These are phyloP conservation scores for Galaxea fascicularis DNA, from an alignment of 92 coral and sea anemone species.

Conservation along the genomic window DNA sequence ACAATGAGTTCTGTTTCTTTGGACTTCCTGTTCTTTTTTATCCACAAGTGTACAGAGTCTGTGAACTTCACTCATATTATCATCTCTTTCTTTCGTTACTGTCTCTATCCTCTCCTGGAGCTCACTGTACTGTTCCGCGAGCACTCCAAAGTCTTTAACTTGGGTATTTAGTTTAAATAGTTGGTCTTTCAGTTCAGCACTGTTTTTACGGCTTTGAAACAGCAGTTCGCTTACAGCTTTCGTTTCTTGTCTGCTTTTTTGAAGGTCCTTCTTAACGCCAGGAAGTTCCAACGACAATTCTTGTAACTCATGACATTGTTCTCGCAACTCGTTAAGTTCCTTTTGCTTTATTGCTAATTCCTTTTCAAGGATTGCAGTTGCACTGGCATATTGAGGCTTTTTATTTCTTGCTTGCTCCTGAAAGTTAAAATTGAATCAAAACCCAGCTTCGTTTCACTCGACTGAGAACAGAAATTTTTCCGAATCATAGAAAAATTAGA, in stretches of 20 bases:
- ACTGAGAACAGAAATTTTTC: too few relatives aligned
- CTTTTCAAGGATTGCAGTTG: constrained; percentile 15
- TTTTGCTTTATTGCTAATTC: constrained; percentile 60
- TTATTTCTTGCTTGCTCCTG: constrained; percentile 33
- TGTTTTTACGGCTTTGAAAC: constrained; percentile 63
- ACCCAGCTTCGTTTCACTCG: background rate
- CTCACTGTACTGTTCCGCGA: constrained; percentile 35
- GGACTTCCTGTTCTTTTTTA: constrained; percentile 27
- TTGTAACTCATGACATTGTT: constrained; percentile 57
- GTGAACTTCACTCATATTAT: constrained; percentile 37
- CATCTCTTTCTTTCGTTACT: constrained; percentile 39
- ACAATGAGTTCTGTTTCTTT: constrained; percentile 47
- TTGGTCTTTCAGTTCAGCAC: constrained; percentile 53
- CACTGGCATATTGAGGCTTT: background rate
- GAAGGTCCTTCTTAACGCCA: constrained; percentile 58
- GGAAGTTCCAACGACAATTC: constrained; percentile 69
- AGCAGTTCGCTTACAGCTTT: constrained; percentile 54
- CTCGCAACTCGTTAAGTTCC: constrained; percentile 47
- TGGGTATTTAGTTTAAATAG: constrained; percentile 59
- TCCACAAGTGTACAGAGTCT: constrained; percentile 31
- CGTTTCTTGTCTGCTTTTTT: constrained; percentile 65
- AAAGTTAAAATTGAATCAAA: background rate
- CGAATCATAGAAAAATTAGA: too few relatives aligned
- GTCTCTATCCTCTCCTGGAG: constrained; percentile 25
- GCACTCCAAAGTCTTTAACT: constrained; percentile 21